Conservation (phyloP, 2,113 vertebrate genomes). For the Siphamia tubifer region DNA sequence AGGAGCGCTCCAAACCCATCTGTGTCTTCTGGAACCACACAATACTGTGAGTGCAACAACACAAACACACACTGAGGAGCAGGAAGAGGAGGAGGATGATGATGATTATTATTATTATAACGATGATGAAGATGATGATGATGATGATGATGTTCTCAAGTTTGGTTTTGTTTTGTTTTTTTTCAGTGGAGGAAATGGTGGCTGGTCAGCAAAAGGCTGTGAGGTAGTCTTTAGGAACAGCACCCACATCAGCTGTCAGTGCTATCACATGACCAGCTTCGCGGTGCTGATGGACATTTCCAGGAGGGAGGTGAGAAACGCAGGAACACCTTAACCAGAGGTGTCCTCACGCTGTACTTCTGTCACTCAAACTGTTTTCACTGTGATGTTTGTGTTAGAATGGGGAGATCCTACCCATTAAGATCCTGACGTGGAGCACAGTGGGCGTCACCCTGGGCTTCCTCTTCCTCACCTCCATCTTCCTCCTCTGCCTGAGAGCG, state of each 20-base stretch:
- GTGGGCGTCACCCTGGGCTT: conserved; percentile 87
- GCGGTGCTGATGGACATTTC: conserved; percentile 96
- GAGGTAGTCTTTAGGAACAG: conserved; percentile 90
- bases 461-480: conserved; percentile 86
- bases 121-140: no score
- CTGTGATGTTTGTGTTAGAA: conserved; percentile 77
- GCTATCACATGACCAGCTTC: conserved; percentile 94
- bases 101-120: no score
- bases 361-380: neutral
- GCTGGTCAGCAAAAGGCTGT: conserved; percentile 93
- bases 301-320: conserved; percentile 83
- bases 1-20: conserved; percentile 95
- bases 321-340: neutral
- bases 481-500: conserved; percentile 82
- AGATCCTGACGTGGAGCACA: conserved; percentile 86
- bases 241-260: conserved; percentile 95
- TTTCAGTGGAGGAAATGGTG: conserved; percentile 73
- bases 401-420: conserved; percentile 90
- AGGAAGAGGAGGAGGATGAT: no score
- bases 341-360: neutral
- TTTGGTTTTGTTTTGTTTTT: neutral
- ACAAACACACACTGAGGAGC: neutral
- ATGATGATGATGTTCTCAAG: neutral
- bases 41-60: conserved; percentile 82
- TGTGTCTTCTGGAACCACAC: conserved; percentile 98